Base-by-base conservation (phyloP, 2,113 vertebrate genomes). In the Catagonus wagneri region DNA sequence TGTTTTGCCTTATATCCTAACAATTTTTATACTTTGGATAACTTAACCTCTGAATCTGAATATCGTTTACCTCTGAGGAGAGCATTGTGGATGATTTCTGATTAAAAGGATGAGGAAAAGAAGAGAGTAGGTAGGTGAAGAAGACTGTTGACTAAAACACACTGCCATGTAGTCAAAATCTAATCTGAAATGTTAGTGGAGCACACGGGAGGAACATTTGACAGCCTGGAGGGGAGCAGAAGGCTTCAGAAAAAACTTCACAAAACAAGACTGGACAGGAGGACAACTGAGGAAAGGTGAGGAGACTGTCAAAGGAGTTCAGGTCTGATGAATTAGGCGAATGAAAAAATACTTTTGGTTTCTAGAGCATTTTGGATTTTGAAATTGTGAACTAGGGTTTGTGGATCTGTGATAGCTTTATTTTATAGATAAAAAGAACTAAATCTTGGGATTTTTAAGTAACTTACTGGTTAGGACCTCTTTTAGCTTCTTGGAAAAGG, bases 281-380 rank as follows among this genome's bases (percentile, higher is more conserved):
- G 12, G 23, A 25, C 6, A 75, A 84, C 12, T 32, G 27, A 87
- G n/a, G 19, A 34, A 36, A 80, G n/a, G 23, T 25, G 65, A 80
- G 23, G 10, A 75, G 39, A 80, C 13, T 56, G 7, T 89, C 61
- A 54, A 20, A 23, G 71, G 36, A 89, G 27, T 50, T 94, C 60
- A 89, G 72, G 39, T 32, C 27, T 88, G 69, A 66, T 85, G 36
- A 91, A 89, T 29, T 91, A 32, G 8, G n/a, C 27, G 11, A 90
- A 78, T 93, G 25, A 22, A 71, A 32, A 95, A 89, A 60, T 25
- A 14, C 3, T 61, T 85, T 65, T 60, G 61, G 6, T 96, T 94
- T 95, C 56, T 79, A 86, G 61, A 91, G 36, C 60, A 22, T 78
- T 90, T 88, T 83, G 34, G 17, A 86, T 50, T 87, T 95, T 72